A percentile compares a stretch with the other conserved stretches of the same genome.
These are phyloP conservation scores for Lepidothrix coronata DNA, from an alignment of 2,113 vertebrate species.

Conservation along the genomic window DNA sequence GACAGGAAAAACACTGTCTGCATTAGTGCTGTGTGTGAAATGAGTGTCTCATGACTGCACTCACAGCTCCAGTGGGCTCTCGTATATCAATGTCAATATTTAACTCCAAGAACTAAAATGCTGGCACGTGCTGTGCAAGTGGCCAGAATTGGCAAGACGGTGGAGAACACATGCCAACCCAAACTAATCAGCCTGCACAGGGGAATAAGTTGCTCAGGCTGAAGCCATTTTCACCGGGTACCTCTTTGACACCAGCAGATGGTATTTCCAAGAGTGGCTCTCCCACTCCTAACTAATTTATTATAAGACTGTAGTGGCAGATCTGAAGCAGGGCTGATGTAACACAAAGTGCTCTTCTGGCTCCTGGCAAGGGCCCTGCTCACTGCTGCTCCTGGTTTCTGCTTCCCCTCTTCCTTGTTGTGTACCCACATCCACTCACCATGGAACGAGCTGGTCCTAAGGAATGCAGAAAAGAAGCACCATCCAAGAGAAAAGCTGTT, in stretches of 20 bases:
- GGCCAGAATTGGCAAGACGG: not conserved
- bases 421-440: fast-evolving
- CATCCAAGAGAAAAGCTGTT: not conserved
- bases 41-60: not conserved
- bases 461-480: not conserved
- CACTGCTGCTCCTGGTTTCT: not conserved
- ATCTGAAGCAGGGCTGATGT: not conserved
- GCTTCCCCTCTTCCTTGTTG: not conserved
- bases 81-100: not conserved
- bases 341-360: not conserved
- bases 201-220: not conserved
- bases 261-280: not conserved
- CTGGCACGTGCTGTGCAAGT: not conserved
- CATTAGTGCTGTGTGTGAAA: not conserved
- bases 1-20: not conserved
- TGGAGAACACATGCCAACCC: not conserved
- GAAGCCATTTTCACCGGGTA: not conserved
- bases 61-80: not conserved
- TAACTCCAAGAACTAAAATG: not conserved
- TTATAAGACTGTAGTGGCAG: not conserved
- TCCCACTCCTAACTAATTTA: not conserved
- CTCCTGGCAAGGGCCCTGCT: no score
- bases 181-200: not conserved
- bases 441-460: fast-evolving
- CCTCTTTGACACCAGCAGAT: not conserved